These are phyloP conservation scores for Pristionchus mayeri DNA, from an alignment of 2,888 invertebrate genomes.

Conservation along the genomic window DNA sequence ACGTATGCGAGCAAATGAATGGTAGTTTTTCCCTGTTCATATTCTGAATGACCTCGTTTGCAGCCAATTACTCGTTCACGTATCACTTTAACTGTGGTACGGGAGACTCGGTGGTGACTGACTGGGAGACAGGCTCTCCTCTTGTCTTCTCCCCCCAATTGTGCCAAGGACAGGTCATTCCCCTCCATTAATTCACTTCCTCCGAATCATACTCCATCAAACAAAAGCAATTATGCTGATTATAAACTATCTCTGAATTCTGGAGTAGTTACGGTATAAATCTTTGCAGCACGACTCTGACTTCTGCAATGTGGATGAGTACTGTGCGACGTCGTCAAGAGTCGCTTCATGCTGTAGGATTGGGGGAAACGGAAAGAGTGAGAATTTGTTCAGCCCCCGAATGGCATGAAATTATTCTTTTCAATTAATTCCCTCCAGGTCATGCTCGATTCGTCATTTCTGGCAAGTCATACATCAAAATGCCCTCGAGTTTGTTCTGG, in stretches of 20 bases:
- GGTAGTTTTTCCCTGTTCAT: too few relatives aligned
- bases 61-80: conserved; percentile 44
- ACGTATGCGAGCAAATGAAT: too few relatives aligned
- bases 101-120: conserved; percentile 39
- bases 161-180: conserved; percentile 45
- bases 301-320: conserved; percentile 42
- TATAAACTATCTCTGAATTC: too few relatives aligned
- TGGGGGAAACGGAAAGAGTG: conserved; percentile 30
- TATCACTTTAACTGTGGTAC: conserved; percentile 35
- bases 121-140: not conserved
- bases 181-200: too few relatives aligned
- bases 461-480: conserved; percentile 10
- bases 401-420: not conserved
- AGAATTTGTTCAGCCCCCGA: not conserved
- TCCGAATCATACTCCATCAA: too few relatives aligned
- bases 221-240: too few relatives aligned
- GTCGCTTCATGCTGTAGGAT: conserved; percentile 45
- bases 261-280: not conserved
- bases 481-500: not conserved
- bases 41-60: not conserved
- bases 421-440: not conserved
- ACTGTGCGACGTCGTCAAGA: conserved; percentile 30
- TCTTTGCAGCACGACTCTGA: conserved; percentile 34
- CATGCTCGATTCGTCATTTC: not conserved
- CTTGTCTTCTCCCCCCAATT: conserved; percentile 35